Base-by-base conservation (phyloP, 2,888 invertebrate genomes). In the Idaea aversata region DNA sequence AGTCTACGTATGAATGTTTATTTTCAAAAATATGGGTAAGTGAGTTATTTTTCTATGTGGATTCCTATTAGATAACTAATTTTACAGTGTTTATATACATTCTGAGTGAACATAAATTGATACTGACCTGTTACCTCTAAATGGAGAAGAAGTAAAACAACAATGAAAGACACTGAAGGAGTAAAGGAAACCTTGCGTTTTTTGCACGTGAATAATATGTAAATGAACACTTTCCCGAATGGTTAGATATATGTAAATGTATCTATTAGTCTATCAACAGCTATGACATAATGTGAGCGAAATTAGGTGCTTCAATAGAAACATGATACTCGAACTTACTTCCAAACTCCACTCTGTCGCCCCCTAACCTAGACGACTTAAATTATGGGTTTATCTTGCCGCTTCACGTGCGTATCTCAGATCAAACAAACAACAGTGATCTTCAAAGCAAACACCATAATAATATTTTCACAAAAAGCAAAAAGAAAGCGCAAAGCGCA, bases 241-340 rank as follows among this genome's bases (percentile, higher is more conserved):
- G 47, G 25, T 25, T 7, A 47, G 0, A 47, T 13, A 47, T 47
- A 59, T 59, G 34, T 59, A 59, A 7, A 47, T 47, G 47, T 10
- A 47, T 47, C 47, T 47, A 47, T 13, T 47, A 47, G 47, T 87
- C 91, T 92, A 92, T 86, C 88, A 89, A 67, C 85, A 82, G 88
- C 79, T 91, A 92, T 93, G 92, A 93, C 92, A 92, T 93, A 92
- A 91, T 91, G 84, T 83, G 80, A 80, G 77, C 79, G 84, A 86
- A 87, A 87, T 88, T 88, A 25, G 25, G 25, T 25, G 84, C 87
- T 88, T 85, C 85, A 85, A 74, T 71, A 84, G 91, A 88, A 90
- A 91, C 75, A 78, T 85, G 90, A 91, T 88, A 91, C 87, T 80
- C 34, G 58, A 47, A 47, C 47, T 47, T 47, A 47, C 47, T 47